Evolutionary conservation across 2,888 invertebrate species (phyloP), one percentile per base, ranked within the genome.

Genomic region (Epirrhoe tristata): DNA sequence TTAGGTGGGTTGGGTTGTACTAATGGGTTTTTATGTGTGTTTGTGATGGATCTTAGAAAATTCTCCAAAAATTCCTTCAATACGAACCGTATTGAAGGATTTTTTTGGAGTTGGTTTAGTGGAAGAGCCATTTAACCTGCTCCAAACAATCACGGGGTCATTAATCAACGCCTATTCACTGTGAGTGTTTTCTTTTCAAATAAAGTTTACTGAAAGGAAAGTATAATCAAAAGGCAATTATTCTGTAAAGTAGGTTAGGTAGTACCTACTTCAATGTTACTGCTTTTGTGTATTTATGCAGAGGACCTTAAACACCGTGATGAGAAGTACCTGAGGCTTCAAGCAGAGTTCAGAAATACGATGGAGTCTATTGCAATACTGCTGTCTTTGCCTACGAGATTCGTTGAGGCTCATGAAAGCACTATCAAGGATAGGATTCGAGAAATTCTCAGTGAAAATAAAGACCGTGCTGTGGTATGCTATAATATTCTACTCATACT

Each of bases 341-440:
- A 96, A 77, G 94, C 95, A 36, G 96, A 97, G 76, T 93, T 95
- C 74, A 94, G 96, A 7, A 96, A 96, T 79, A 93, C 95, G 0
- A 90, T 96, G 84, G 96, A 97, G 81, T 96, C 96, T 0, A 84
- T 96, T 63, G 96, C 96, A 6, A 95, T 96, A 64, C 92, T 96
- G 48, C 85, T 96, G 31, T 96, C 96, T 81, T 94, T 96, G 6
- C 96, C 97, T 1, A 94, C 95, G 34, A 89, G 96, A 72, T 96
- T 96, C 83, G 96, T 96, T 4, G 97, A 97, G 79, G 96, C 97
- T 0, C 95, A 96, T 65, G 97, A 97, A 84, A 95, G 95, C 58
- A 94, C 96, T 39, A 96, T 98, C 69, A 97, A 97, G 84, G 97
- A 97, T 70, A 94, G 97, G 71, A 95, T 97, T 62, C 94, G 97